These are phyloP conservation scores for Notodonta dromedarius DNA, from an alignment of 2,888 invertebrate genomes.

Conservation along the genomic window DNA sequence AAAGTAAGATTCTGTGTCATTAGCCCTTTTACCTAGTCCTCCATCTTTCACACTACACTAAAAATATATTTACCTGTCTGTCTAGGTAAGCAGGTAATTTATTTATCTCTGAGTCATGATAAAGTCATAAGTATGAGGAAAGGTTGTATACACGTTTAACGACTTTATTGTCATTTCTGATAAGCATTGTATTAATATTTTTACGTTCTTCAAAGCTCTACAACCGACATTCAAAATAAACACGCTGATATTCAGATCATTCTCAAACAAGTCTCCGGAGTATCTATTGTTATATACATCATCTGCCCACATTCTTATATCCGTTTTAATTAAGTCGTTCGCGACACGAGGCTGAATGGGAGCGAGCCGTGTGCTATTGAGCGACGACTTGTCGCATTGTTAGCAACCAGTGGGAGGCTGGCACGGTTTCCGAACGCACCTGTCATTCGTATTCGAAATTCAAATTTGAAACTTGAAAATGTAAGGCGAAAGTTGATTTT, in stretches of 20 bases:
- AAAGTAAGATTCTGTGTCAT: too few relatives aligned
- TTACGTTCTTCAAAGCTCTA: neutral
- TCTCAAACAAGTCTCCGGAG: conserved; percentile 40
- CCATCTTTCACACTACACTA: too few relatives aligned
- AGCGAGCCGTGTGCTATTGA: conserved; percentile 52
- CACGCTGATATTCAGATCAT: conserved; percentile 14
- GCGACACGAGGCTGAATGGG: conserved; percentile 74
- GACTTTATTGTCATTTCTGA: neutral
- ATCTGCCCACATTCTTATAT: conserved; percentile 69
- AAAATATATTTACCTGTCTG: too few relatives aligned
- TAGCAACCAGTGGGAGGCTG: conserved; percentile 76
- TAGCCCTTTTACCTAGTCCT: too few relatives aligned
- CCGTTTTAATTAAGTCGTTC: conserved; percentile 80
- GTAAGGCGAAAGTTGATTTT: conserved; percentile 40
- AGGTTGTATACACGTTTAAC: neutral
- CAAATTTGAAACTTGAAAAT: conserved; percentile 50
- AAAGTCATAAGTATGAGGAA: neutral
- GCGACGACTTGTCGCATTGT: conserved; percentile 65
- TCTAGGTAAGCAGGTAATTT: too few relatives aligned
- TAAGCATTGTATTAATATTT: neutral
- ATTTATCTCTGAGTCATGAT: neutral
- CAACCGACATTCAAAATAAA: neutral
- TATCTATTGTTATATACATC: conserved; percentile 55
- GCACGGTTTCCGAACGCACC: conserved; percentile 73
- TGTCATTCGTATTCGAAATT: conserved; percentile 55